These are phyloP conservation scores for Chrysemys picta DNA, from an alignment of 2,113 vertebrate genomes.

Conservation along the genomic window DNA sequence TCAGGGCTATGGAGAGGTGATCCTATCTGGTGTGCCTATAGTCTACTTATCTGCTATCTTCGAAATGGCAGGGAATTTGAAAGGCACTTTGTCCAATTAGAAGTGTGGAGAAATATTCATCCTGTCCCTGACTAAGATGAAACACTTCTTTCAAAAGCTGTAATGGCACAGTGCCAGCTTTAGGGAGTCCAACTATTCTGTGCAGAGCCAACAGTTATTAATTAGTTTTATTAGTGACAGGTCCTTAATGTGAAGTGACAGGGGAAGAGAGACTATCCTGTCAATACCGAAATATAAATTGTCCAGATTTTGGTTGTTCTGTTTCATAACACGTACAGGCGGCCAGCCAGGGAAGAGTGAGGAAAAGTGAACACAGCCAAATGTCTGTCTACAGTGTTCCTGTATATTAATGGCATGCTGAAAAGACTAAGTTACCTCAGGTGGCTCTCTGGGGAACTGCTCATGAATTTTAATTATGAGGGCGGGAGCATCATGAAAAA, in stretches of 20 bases:
- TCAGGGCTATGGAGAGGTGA: neutral
- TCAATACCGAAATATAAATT: constrained; percentile 81
- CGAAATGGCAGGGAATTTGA: constrained; percentile 85
- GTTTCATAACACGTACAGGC: constrained; percentile 74
- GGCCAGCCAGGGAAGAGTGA: constrained; percentile 72
- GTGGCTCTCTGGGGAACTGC: constrained; percentile 71
- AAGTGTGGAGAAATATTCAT: constrained; percentile 90
- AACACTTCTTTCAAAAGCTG: constrained; percentile 90
- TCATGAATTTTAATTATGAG: constrained; percentile 73
- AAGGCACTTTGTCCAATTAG: constrained; percentile 97
- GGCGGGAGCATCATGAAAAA: constrained; percentile 62
- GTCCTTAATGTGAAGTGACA: constrained; percentile 89
- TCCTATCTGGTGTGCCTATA: constrained; percentile 61
- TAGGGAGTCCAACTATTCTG: constrained; percentile 83
- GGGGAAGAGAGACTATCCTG: constrained; percentile 80
- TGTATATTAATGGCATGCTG: constrained; percentile 74
- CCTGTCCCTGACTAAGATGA: constrained; percentile 93
- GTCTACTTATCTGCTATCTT: constrained; percentile 81
- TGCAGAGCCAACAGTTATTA: constrained; percentile 90
- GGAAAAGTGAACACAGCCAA: constrained; percentile 69
- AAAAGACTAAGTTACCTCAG: constrained; percentile 76
- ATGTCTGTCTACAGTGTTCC: constrained; percentile 71
- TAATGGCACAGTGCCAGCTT: constrained; percentile 84
- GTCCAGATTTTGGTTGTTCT: constrained; percentile 78
- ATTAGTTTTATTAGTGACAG: constrained; percentile 91